phyloP scores from a whole-genome alignment of 1,140 invertebrate species.

The Habropoda laboriosa region DNA sequence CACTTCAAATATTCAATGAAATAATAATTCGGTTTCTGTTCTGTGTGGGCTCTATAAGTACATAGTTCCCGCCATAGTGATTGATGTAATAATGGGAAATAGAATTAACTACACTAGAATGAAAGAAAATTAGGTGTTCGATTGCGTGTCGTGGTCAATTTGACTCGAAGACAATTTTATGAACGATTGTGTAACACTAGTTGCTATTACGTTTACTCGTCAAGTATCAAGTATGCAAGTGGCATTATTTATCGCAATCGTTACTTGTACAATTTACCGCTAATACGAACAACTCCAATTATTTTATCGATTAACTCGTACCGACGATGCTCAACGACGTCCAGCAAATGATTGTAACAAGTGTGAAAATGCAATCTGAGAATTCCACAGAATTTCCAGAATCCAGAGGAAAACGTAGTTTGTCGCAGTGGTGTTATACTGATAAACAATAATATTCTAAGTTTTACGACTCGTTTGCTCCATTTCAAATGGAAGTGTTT shows the following conservation, averaged over 20 bases:
- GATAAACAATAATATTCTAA: too few relatives aligned
- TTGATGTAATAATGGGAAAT: slow-evolving; percentile 43
- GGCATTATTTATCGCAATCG: neutral
- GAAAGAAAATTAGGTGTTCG: slow-evolving; percentile 44
- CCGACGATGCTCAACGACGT: too few relatives aligned
- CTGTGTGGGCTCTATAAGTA: neutral
- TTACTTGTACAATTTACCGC: neutral
- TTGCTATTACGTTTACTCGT: neutral
- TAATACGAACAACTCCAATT: neutral
- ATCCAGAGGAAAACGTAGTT: too few relatives aligned
- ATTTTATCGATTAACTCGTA: neutral
- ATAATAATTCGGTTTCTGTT: neutral
- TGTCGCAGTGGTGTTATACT: too few relatives aligned
- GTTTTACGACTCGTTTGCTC: too few relatives aligned
- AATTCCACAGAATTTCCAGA: too few relatives aligned
- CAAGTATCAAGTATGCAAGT: neutral
- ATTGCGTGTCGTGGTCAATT: slow-evolving; percentile 31
- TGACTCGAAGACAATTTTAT: slow-evolving; percentile 27
- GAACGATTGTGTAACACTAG: slow-evolving; percentile 20
- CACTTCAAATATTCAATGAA: neutral
- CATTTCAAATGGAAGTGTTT: too few relatives aligned
- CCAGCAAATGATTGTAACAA: too few relatives aligned
- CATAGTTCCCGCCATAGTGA: neutral
- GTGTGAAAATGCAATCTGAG: too few relatives aligned
- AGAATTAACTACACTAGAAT: slow-evolving; percentile 44